These are phyloP conservation scores for Cheilinus undulatus DNA, from an alignment of 2,113 vertebrate genomes.

Conservation along the genomic window DNA sequence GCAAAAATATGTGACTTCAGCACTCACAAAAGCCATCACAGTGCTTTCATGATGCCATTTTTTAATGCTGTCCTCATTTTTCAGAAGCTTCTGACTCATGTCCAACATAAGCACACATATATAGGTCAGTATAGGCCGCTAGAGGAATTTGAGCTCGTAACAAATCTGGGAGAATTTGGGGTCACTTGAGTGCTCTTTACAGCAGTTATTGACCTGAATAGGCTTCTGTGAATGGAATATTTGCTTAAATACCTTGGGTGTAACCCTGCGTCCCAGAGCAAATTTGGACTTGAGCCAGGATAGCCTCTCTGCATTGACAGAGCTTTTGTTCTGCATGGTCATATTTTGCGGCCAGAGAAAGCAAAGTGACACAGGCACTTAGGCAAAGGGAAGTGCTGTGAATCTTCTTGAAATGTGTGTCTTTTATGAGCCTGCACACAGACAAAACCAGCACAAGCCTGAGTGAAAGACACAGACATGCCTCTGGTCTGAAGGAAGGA, in stretches of 20 bases:
- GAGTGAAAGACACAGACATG: background rate
- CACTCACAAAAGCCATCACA: constrained; percentile 13
- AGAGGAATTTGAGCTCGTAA: constrained; percentile 56
- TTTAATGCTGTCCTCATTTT: constrained; percentile 36
- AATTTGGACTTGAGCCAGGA: constrained; percentile 53
- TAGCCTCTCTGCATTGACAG: constrained; percentile 29
- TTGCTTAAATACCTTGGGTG: constrained; percentile 58
- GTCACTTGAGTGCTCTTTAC: constrained; percentile 44
- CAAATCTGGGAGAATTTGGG: constrained; percentile 43
- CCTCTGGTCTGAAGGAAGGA: background rate
- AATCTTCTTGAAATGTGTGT: background rate
- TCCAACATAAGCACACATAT: constrained; percentile 58
- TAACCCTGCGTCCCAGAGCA: constrained; percentile 43
- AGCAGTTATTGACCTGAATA: constrained; percentile 57
- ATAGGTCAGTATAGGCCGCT: constrained; percentile 62
- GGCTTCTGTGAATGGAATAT: constrained; percentile 68
- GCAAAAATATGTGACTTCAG: constrained; percentile 5
- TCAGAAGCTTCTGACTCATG: constrained; percentile 24
- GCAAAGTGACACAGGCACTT: constrained; percentile 8
- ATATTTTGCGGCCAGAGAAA: constrained; percentile 28
- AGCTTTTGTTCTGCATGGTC: constrained; percentile 46
- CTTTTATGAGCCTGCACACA: background rate
- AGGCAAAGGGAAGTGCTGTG: background rate
- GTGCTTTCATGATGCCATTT: constrained; percentile 34
- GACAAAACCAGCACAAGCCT: background rate